Evolutionary conservation across 2,888 invertebrate species (phyloP), one percentile per base, ranked within the genome.

Genomic region (Ceraclea dissimilis): DNA sequence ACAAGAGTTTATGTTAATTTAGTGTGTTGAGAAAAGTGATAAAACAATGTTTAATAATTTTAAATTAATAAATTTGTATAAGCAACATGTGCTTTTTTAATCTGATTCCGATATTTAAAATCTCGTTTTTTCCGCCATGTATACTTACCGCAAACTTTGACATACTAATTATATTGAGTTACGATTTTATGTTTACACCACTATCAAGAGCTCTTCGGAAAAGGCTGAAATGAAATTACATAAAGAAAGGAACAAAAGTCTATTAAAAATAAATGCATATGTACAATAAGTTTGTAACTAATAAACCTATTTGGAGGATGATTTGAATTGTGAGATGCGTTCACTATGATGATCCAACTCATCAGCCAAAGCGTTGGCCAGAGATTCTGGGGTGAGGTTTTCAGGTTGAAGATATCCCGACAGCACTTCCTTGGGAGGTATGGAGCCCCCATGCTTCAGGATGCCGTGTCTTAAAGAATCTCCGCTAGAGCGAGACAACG

Each of bases 391-490:
- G 1, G 86, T 88, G 2, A 92, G 83, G 60, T 87, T 84, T 31
- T 56, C 17, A 52, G 85, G 82, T 61, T 84, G 79, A 46, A 96
- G 73, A 68, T 93, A 92, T 63, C 88, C 87, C 1, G 83, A 79
- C 0, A 96, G 86, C 49, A 97, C 74, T 58, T 81, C 74, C 64
- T 83, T 82, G 0, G 94, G 88, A 2, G 91, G 90, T 60, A 85
- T 83, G 0, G 93, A 92, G 22, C 96, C 96, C 6, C 97, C 96
- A 67, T 93, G 88, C 0, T 85, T 79, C 56, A 97, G 76, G 66
- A 95, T 85, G 64, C 89, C 85, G 2, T 72, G 72, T 11, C 93
- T 75, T 66, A 92, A 90, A 60, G 78, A 78, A 65, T 91, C 88
- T 0, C 97, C 97, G 22, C 86, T 83, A n/a, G 71, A 64, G 2